Base-by-base conservation (phyloP, 2,888 invertebrate genomes). In the Rapana venosa region DNA sequence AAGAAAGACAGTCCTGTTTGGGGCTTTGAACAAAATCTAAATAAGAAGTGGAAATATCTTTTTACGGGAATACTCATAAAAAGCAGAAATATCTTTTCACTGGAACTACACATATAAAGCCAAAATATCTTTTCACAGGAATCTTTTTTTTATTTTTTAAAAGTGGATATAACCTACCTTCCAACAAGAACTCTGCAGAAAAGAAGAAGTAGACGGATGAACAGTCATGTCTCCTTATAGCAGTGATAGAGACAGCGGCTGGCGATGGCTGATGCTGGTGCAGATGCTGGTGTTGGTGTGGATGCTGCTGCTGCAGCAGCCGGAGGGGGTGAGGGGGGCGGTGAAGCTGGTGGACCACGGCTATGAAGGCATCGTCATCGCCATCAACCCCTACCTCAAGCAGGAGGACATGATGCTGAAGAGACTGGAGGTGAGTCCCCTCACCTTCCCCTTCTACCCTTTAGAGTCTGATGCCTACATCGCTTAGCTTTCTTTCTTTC, bases 341-440 rank as follows among this genome's bases (percentile, higher is more conserved):
- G 89, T 92, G 36, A 84, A 77, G 61, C 84, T 92, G 74, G 90
- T 90, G 81, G 90, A 92, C 79, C 91, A 93, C 74, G 93, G 92
- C 30, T 93, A 92, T 85, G 90, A 92, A 58, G 90, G 92, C 30
- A 91, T 93, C 17, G 90, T 92, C 30, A 91, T 93, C 47, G 91
- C 92, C 58, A 92, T 93, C 74, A 92, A 92, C 56, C 91, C 92
- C 22, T 87, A 91, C 87, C 91, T 93, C 30, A 88, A 87, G 17
- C 92, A 93, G 88, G 91, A 91, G 74, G 79, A 88, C 22, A 47
- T 32, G 17, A 90, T 93, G n/a, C 88, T 92, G 22, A 83, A 91
- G 47, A 87, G 92, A 61, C 81, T 92, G 32, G 91, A 91, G 92
- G 92, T 92, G 83, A 83, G 90, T n/a, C 61, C 22, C 6, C 61